phyloP scores from a whole-genome alignment of 2,113 vertebrate species.

The Hyla sarda region DNA sequence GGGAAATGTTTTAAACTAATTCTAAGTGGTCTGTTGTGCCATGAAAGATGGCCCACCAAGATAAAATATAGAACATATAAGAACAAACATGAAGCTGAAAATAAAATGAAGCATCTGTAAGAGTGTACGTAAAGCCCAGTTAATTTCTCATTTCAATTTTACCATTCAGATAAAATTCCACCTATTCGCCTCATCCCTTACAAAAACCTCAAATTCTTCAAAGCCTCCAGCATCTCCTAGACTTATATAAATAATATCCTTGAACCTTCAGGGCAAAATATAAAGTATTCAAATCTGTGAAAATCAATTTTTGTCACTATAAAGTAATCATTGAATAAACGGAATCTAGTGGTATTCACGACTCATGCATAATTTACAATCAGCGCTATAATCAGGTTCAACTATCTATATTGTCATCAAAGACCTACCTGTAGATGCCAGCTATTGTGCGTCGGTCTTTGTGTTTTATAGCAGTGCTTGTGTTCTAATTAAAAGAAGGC shows the following conservation, averaged over 20 bases:
- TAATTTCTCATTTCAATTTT: not conserved
- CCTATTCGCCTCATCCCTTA: not conserved
- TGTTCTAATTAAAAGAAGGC: not conserved
- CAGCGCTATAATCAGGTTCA: not conserved
- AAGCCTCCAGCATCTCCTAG: not conserved
- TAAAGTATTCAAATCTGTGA: conserved; percentile 22
- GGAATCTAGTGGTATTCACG: not conserved
- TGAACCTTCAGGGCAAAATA: conserved; percentile 6
- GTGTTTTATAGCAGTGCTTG: not conserved
- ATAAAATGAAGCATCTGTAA: not conserved
- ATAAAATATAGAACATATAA: not conserved
- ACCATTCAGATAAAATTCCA: not conserved
- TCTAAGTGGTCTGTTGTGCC: not conserved
- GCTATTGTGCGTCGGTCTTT: conserved; percentile 1
- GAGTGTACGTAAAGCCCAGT: not conserved
- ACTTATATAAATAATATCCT: conserved; percentile 14
- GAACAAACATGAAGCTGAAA: not conserved
- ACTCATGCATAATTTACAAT: conserved; percentile 21
- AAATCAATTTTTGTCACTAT: not conserved
- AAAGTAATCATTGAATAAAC: not conserved
- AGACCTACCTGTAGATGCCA: not conserved
- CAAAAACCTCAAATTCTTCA: not conserved
- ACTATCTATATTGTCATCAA: conserved; percentile 1
- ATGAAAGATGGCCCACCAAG: not conserved
- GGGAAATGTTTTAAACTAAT: no score